Evolutionary conservation across 2,797 vertebrate species (phyloP).

Genomic region (Pantherophis alleghaniensis): DNA sequence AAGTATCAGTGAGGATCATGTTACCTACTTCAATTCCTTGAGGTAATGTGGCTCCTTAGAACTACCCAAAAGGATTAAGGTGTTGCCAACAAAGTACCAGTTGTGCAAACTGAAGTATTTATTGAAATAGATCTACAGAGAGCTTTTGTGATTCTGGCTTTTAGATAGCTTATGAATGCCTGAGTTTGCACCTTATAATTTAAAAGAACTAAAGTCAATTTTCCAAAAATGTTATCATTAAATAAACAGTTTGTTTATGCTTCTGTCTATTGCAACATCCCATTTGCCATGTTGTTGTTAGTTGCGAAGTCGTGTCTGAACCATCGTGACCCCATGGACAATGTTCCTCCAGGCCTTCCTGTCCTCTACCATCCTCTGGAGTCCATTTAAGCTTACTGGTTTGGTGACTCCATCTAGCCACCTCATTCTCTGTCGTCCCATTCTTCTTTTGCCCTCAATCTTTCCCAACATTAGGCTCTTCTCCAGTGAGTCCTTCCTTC

Average conservation of each 20-base stretch:
- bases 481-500: too few relatives aligned
- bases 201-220: neutral
- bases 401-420: too few relatives aligned
- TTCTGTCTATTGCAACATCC: neutral
- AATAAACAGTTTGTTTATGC: neutral
- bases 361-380: too few relatives aligned
- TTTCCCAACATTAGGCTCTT: too few relatives aligned
- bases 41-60: neutral
- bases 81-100: neutral
- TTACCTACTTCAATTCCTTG: neutral
- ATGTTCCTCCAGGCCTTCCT: too few relatives aligned
- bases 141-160: neutral
- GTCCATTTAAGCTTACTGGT: too few relatives aligned
- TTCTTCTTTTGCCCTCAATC: too few relatives aligned
- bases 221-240: neutral
- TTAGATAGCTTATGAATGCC: conserved; percentile 1
- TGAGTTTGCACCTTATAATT: neutral
- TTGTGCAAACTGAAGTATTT: neutral
- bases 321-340: too few relatives aligned
- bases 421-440: too few relatives aligned
- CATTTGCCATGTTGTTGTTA: neutral
- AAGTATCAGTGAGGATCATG: neutral
- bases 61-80: rapidly evolving
- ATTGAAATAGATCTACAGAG: neutral
- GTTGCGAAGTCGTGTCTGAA: too few relatives aligned